A percentile compares a stretch with the other conserved stretches of the same genome.
These are phyloP conservation scores for Alcedo atthis DNA, from an alignment of 2,797 vertebrate species.

Conservation along the genomic window DNA sequence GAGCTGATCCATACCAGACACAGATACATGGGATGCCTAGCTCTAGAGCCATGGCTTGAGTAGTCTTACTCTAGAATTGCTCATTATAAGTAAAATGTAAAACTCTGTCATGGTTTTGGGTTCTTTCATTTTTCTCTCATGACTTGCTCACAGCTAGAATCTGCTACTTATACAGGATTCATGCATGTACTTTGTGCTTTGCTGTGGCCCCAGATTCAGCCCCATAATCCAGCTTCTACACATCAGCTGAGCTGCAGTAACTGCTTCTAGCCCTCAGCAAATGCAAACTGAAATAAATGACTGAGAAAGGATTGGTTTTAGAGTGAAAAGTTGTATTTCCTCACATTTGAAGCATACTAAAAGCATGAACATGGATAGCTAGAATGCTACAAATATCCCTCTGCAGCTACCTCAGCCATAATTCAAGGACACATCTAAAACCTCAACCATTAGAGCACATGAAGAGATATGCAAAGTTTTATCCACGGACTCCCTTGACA, in stretches of 20 bases:
- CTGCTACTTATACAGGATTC: not conserved
- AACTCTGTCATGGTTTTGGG: not conserved
- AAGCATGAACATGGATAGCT: not conserved
- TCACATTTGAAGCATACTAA: not conserved
- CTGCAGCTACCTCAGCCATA: not conserved
- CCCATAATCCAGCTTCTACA: not conserved
- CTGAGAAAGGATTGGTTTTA: not conserved
- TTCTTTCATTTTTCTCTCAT: conserved; percentile 11
- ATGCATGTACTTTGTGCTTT: not conserved
- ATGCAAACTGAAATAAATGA: not conserved
- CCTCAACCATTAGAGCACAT: rapidly evolving
- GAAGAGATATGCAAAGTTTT: not conserved
- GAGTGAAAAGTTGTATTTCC: not conserved
- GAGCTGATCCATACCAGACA: not conserved
- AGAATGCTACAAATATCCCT: not conserved
- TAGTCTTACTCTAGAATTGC: not conserved
- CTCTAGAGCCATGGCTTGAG: not conserved
- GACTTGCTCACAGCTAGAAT: not conserved
- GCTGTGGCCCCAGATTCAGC: not conserved
- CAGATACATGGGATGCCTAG: not conserved
- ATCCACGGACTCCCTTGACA: not conserved
- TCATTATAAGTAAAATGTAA: not conserved
- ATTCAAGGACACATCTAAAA: not conserved
- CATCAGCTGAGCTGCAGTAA: not conserved
- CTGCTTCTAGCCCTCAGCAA: not conserved